phyloP scores from a whole-genome alignment of 2,888 invertebrate species.

The Miltochrista miniata region DNA sequence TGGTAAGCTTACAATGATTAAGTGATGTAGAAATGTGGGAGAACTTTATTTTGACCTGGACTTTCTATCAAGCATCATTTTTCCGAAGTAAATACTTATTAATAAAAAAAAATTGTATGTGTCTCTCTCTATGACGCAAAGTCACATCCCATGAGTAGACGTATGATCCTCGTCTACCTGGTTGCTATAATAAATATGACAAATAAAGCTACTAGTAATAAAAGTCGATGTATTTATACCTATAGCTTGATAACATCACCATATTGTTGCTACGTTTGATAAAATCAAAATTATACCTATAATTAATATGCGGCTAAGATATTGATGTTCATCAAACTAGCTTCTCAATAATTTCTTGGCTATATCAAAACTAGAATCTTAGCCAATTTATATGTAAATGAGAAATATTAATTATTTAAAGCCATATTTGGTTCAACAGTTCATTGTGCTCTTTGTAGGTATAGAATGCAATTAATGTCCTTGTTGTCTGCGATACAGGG shows the following conservation, averaged over 20 bases:
- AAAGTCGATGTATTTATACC: background rate
- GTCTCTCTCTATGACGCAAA: too few relatives aligned
- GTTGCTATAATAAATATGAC: too few relatives aligned
- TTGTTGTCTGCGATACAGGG: background rate
- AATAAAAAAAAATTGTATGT: too few relatives aligned
- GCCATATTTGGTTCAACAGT: conserved; percentile 22
- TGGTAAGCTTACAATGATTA: too few relatives aligned
- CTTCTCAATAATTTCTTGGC: conserved; percentile 33
- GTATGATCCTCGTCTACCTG: too few relatives aligned
- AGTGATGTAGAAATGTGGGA: too few relatives aligned
- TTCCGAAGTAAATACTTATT: too few relatives aligned
- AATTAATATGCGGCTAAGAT: conserved; percentile 22
- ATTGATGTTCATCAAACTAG: conserved; percentile 24
- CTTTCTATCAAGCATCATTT: too few relatives aligned
- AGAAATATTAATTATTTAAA: conserved; percentile 31
- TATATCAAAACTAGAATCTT: conserved; percentile 21
- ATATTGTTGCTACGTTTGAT: conserved; percentile 21
- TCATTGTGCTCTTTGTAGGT: conserved; percentile 4
- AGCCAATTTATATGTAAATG: conserved; percentile 38
- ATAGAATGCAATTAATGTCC: conserved; percentile 4
- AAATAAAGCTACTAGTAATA: background rate
- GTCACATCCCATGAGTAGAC: too few relatives aligned
- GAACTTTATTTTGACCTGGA: too few relatives aligned
- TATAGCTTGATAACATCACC: too few relatives aligned
- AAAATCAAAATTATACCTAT: conserved; percentile 25